Evolutionary conservation across 2,113 vertebrate species (phyloP).

Genomic region (Equus quagga): DNA sequence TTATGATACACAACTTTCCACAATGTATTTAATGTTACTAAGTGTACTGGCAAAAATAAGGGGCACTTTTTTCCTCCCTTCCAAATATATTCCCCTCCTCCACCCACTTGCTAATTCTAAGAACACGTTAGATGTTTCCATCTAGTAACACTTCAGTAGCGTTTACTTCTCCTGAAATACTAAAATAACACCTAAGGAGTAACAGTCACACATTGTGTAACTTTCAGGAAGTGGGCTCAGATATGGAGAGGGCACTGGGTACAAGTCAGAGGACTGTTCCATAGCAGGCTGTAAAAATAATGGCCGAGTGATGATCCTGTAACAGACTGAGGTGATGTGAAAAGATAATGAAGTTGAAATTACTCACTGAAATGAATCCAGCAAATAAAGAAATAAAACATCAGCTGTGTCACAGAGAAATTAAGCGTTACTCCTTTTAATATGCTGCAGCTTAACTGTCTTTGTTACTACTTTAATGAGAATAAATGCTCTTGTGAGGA

Average conservation of each 20-base stretch:
- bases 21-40: neutral
- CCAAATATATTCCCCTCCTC: neutral
- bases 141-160: neutral
- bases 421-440: neutral
- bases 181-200: neutral
- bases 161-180: neutral
- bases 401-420: fast-evolving
- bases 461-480: neutral
- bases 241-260: fast-evolving
- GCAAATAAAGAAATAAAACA: neutral
- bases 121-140: neutral
- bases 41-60: neutral
- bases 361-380: constrained; percentile 51
- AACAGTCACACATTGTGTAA: neutral
- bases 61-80: neutral
- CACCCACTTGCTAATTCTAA: neutral
- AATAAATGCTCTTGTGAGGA: neutral
- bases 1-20: neutral
- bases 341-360: constrained; percentile 19
- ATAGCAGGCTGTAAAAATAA: neutral
- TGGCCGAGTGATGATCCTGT: fast-evolving
- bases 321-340: neutral
- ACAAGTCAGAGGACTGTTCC: fast-evolving
- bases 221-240: neutral
- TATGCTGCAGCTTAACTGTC: neutral